A percentile compares a stretch with the other conserved stretches of the same genome.
phyloP scores from a whole-genome alignment of 2,888 invertebrate genomes.

The Xylophagus ater region DNA sequence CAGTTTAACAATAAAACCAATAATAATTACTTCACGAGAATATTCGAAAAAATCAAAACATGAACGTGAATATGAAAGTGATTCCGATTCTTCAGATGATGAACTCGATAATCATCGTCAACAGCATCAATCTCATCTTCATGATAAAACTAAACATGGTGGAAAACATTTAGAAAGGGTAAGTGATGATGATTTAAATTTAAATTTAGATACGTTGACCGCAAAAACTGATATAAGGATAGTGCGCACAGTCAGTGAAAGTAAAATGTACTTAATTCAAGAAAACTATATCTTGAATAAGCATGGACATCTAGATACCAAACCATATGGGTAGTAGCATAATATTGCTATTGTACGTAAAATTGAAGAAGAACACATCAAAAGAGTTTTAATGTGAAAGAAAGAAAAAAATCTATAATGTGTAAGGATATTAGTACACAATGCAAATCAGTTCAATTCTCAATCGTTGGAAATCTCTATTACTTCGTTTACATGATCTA shows the following conservation, averaged over 20 bases:
- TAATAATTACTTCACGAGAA: slow-evolving; percentile 18
- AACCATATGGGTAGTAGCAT: too few relatives aligned
- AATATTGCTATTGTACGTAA: too few relatives aligned
- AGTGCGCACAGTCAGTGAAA: slow-evolving; percentile 3
- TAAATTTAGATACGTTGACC: not conserved
- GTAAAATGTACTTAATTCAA: slow-evolving; percentile 19
- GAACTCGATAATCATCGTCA: slow-evolving; percentile 28
- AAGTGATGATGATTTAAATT: slow-evolving; percentile 6
- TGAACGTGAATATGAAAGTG: slow-evolving; percentile 31
- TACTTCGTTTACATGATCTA: too few relatives aligned
- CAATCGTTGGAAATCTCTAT: too few relatives aligned
- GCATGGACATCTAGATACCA: too few relatives aligned
- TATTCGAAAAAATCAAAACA: slow-evolving; percentile 34
- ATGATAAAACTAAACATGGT: slow-evolving; percentile 9
- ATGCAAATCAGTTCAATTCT: too few relatives aligned
- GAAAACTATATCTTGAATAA: too few relatives aligned
- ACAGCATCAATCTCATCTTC: slow-evolving; percentile 20
- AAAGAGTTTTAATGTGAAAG: too few relatives aligned
- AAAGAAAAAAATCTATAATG: too few relatives aligned
- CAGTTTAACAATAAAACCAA: too few relatives aligned
- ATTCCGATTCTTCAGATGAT: slow-evolving; percentile 49
- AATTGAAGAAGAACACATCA: too few relatives aligned
- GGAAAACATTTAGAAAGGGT: slow-evolving; percentile 21
- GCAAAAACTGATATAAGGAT: not conserved
- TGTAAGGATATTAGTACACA: too few relatives aligned